phyloP scores from a whole-genome alignment of 2,797 vertebrate genomes.

The Fratercula arctica region DNA sequence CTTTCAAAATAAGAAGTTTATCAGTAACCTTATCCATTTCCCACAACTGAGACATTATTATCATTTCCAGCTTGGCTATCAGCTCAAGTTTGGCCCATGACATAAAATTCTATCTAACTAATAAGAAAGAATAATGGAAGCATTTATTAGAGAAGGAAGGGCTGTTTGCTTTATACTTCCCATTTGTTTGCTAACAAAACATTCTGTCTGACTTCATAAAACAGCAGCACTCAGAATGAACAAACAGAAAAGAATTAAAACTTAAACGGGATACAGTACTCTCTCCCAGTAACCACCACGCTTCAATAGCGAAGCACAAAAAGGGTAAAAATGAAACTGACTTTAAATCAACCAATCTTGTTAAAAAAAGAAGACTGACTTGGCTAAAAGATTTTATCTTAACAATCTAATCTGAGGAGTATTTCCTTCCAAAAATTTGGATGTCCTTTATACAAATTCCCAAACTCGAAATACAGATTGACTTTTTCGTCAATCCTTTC shows the following conservation, averaged over 20 bases:
- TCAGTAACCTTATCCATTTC: slow-evolving; percentile 21
- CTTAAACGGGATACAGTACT: not conserved
- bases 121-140: slow-evolving; percentile 33
- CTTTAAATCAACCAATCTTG: not conserved
- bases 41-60: not conserved
- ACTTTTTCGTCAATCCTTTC: not conserved
- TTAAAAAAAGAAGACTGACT: not conserved
- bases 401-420: not conserved
- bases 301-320: not conserved
- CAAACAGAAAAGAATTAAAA: slow-evolving; percentile 36
- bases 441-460: not conserved
- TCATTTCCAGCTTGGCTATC: not conserved
- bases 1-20: slow-evolving; percentile 32
- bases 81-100: not conserved
- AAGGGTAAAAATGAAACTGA: not conserved
- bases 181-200: slow-evolving; percentile 57
- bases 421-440: not conserved
- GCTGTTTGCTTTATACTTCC: slow-evolving; percentile 35
- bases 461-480: not conserved
- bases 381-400: not conserved
- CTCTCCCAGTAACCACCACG: not conserved
- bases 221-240: slow-evolving; percentile 3
- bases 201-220: slow-evolving; percentile 26
- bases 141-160: slow-evolving; percentile 38
- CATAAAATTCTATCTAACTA: not conserved